Evolutionary conservation across 2,888 invertebrate genomes (phyloP), one percentile per base, ranked within the genome.

Genomic region (Sepiola atlantica): DNA sequence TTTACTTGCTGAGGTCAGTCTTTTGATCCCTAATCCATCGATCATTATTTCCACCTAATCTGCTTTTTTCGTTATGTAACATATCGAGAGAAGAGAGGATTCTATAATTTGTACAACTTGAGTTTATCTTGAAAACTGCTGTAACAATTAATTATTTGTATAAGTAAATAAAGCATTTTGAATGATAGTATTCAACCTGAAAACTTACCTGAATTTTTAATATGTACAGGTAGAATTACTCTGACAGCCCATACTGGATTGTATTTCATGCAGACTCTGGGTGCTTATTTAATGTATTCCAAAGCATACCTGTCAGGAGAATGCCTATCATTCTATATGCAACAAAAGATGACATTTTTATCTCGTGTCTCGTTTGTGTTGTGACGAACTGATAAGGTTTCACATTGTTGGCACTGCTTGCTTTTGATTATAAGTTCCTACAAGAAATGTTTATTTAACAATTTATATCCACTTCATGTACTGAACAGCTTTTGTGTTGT

Each of bases 181-280:
- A 77, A n/a, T 77, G 77, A 77, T 77, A n/a, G 77, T 77, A 77
- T 28, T 77, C 77, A 77, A 77, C 77, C n/a, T n/a, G 77, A 77
- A 77, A 77, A n/a, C 77, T 77, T 77, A 77, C 77, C n/a, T 14
- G n/a, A 10, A 12, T 77, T 77, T 12, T 77, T 14, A n/a, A 77
- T 77, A 18, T 77, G n/a, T 12, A 77, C 77, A 77, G 77, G 10
- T 77, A 77, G 28, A 77, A 77, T 77, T n/a, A 77, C n/a, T 12
- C 45, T 45, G 45, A 14, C 14, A 77, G 16, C 77, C 3, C 32
- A 16, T 77, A 12, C 32, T 16, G 77, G n/a, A 77, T 77, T 77
- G 77, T 77, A 77, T 77, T 77, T 77, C n/a, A 77, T n/a, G n/a
- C n/a, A n/a, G 20, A 57, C 14, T 16, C 32, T 16, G 77, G 16